Base-by-base conservation (phyloP, 2,797 vertebrate species). In the Phoebastria nigripes region DNA sequence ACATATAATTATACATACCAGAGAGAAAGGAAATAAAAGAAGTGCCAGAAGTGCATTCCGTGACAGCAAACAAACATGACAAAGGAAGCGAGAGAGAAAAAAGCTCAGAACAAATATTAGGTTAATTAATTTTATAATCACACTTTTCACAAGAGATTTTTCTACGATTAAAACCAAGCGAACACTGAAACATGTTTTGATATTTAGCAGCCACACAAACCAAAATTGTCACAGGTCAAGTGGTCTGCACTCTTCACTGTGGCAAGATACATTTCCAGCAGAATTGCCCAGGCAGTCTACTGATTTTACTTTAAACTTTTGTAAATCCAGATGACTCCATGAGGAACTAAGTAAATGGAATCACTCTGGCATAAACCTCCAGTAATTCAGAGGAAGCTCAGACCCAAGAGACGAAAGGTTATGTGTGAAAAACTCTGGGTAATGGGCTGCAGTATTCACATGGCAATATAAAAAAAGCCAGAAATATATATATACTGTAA, bases 401-500 rank as follows among this genome's bases (percentile, higher is more conserved):
- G 46, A 63, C 71, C 42, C 89, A 55, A 85, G 79, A 71, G 47
- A 67, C 29, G 22, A 77, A 87, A 82, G 76, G 44, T 77, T 78
- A 61, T 52, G 46, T 54, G 85, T 56, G 80, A 93, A 93, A 96
- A 95, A 86, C 29, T 65, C 58, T 42, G 58, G 28, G 49, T 78
- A 81, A 87, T 6, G 21, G 42, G n/a, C n/a, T 91, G 79, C 37
- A 37, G 26, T 59, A 63, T 47, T 82, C 51, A 44, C 29, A 31
- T 5, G 18, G 28, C 7, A 59, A 29, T 47, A 61, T 26, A 47
- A 78, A 39, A 58, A 70, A 8, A 1, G 10, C 2, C 15, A 39
- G 15, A 67, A 67, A 46, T 33, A 72, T 0, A 31, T 0, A 31
- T 5, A 20, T 4, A 35, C 7, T 41, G 8, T n/a, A 44, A 91